phyloP scores from a whole-genome alignment of 2,797 vertebrate species.

The Aplochiton taeniatus region DNA sequence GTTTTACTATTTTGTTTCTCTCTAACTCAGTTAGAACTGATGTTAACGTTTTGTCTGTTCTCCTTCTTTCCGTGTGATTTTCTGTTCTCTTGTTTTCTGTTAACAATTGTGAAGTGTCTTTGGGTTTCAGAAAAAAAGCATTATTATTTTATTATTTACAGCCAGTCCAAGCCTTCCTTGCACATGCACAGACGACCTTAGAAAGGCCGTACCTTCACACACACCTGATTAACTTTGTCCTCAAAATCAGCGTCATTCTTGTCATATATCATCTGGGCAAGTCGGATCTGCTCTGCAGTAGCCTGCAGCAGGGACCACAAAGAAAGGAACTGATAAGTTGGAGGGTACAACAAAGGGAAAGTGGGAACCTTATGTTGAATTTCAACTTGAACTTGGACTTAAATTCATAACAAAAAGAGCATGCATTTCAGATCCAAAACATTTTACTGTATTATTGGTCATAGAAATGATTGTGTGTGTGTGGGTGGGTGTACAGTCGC shows the following conservation, averaged over 20 bases:
- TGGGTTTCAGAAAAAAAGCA: no score
- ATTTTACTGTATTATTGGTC: neutral
- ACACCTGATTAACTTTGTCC: constrained; percentile 96
- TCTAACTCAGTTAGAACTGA: no score
- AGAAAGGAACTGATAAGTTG: constrained; percentile 2
- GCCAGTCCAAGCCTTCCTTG: neutral
- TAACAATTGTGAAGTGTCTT: no score
- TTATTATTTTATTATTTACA: no score
- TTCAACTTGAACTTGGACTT: neutral
- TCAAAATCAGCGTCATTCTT: constrained; percentile 96
- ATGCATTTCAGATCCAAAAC: no score
- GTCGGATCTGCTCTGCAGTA: constrained; percentile 96
- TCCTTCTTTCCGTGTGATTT: no score
- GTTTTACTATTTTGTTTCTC: no score
- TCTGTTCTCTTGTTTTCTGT: no score
- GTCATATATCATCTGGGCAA: constrained; percentile 97
- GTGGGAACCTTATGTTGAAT: neutral
- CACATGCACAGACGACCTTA: neutral
- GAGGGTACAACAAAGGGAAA: neutral
- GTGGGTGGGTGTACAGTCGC: neutral
- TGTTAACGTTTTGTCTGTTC: no score
- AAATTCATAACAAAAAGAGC: neutral
- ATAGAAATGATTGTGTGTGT: neutral
- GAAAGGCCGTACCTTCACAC: neutral
- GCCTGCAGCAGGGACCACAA: constrained; percentile 75